Conservation (phyloP, 2,113 vertebrate genomes). For the Melanostigma gelatinosum region DNA sequence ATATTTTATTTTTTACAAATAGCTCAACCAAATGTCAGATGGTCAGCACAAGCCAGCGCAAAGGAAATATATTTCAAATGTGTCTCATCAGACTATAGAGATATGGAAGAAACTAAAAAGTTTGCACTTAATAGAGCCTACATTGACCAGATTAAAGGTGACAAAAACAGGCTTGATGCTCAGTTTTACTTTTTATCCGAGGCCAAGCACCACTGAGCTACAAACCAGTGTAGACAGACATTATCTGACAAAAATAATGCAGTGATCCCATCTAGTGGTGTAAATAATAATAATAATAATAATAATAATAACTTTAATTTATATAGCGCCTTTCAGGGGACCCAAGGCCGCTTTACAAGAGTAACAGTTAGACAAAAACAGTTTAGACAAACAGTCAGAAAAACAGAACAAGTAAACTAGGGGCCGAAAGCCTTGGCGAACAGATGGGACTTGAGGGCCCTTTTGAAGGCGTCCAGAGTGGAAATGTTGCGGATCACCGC, state of each 20-base stretch:
- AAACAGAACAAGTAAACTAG: too few relatives aligned
- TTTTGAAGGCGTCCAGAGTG: too few relatives aligned
- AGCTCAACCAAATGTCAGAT: not conserved
- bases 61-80: not conserved
- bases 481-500: too few relatives aligned
- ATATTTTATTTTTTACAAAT: not conserved
- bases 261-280: constrained; percentile 60
- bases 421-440: too few relatives aligned
- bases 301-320: too few relatives aligned
- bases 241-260: constrained; percentile 19
- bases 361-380: too few relatives aligned
- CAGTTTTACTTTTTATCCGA: not conserved
- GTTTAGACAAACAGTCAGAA: too few relatives aligned
- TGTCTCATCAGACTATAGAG: not conserved
- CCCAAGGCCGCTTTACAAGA: too few relatives aligned
- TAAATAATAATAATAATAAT: too few relatives aligned
- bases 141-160: not conserved
- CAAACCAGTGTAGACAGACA: not conserved
- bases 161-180: not conserved
- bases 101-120: not conserved
- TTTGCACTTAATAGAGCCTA: not conserved
- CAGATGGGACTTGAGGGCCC: too few relatives aligned
- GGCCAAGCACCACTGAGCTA: not conserved
- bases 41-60: not conserved
- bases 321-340: too few relatives aligned